These are phyloP conservation scores for Pogonocherus hispidulus DNA, from an alignment of 2,888 invertebrate species.

Conservation along the genomic window DNA sequence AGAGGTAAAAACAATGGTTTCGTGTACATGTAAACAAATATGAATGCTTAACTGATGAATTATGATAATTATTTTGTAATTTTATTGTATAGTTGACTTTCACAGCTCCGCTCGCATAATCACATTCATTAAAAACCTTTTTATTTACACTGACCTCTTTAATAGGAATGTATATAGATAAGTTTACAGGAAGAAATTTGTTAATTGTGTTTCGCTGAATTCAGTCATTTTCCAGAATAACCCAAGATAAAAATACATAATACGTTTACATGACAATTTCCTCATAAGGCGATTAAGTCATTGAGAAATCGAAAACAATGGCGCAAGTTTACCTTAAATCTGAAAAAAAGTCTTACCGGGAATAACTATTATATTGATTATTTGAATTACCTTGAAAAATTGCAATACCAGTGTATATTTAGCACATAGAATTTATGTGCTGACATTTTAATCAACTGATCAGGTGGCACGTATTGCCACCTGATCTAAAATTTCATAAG, in stretches of 20 bases:
- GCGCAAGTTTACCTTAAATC: neutral
- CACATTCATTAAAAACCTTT: neutral
- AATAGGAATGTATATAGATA: neutral
- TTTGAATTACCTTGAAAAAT: neutral
- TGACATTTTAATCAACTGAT: too few species aligned
- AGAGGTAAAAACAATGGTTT: constrained; percentile 10
- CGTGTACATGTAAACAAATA: constrained; percentile 1
- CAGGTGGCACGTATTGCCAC: too few species aligned
- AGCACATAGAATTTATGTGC: too few species aligned
- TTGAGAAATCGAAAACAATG: neutral
- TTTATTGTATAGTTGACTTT: neutral
- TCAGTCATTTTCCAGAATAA: neutral
- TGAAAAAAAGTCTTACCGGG: neutral
- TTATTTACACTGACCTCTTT: neutral
- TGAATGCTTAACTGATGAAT: neutral
- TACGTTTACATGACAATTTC: neutral
- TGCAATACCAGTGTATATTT: neutral
- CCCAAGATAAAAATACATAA: neutral
- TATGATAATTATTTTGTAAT: constrained; percentile 6
- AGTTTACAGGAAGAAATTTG: neutral
- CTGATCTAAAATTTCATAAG: too few species aligned
- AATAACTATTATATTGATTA: neutral
- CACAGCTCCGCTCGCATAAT: neutral
- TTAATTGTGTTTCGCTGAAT: neutral
- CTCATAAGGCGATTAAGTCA: neutral